phyloP scores from a whole-genome alignment of 2,888 invertebrate species.

The Brachyptera putata region DNA sequence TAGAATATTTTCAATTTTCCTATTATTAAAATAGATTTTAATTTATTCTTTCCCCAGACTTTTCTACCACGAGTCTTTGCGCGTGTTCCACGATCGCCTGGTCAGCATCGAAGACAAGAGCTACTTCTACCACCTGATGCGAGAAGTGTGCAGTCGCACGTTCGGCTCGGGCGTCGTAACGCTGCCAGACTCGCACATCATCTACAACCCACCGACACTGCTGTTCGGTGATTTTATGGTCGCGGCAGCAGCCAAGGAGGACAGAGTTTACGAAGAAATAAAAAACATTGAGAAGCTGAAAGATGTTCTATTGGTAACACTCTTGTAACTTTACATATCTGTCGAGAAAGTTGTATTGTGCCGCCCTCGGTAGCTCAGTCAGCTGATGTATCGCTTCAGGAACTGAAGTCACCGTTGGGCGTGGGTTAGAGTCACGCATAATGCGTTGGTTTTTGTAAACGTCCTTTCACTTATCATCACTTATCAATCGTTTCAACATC shows the following conservation, averaged over 20 bases:
- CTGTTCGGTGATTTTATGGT: slow-evolving; percentile 84
- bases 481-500: too few species aligned
- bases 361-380: too few species aligned
- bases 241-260: slow-evolving; percentile 65
- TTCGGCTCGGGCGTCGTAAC: slow-evolving; percentile 58
- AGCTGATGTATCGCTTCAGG: too few species aligned
- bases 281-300: slow-evolving; percentile 66
- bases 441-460: too few species aligned
- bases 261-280: slow-evolving; percentile 79
- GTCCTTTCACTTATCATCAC: too few species aligned
- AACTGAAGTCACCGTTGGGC: too few species aligned
- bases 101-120: slow-evolving; percentile 76
- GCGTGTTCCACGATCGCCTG: slow-evolving; percentile 88
- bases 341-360: too few species aligned
- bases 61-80: slow-evolving; percentile 87
- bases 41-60: too few species aligned
- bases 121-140: slow-evolving; percentile 71
- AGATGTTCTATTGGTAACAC: slow-evolving; percentile 60
- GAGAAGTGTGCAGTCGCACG: slow-evolving; percentile 58
- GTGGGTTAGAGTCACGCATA: too few species aligned
- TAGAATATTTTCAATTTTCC: too few species aligned
- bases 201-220: slow-evolving; percentile 60
- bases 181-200: slow-evolving; percentile 53
- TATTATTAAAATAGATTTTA: too few species aligned
- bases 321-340: too few species aligned